Evolutionary conservation across 2,888 invertebrate genomes (phyloP).

Genomic region (Megaustenia siamemsis): DNA sequence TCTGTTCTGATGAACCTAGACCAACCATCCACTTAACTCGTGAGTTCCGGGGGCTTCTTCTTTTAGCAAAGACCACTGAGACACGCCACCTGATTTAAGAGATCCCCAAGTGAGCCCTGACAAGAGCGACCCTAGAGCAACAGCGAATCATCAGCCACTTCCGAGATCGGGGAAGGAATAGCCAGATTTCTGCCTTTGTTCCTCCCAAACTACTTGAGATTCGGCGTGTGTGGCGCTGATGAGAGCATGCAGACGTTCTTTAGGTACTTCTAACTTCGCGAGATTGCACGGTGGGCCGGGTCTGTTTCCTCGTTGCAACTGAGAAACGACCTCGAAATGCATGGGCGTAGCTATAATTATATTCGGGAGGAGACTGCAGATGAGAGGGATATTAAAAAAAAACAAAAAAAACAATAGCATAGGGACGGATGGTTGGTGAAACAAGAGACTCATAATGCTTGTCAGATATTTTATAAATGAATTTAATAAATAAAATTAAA

Average conservation of each 20-base stretch:
- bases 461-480: no score
- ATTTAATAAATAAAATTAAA: no score
- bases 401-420: no score
- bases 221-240: conserved; percentile 38
- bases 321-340: not conserved
- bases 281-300: conserved; percentile 18
- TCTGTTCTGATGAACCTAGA: not conserved
- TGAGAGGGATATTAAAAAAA: no score
- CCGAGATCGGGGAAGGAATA: not conserved
- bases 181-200: conserved; percentile 39
- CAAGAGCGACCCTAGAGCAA: conserved; percentile 19
- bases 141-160: conserved; percentile 39
- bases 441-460: no score
- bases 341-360: no score
- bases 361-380: no score
- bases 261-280: not conserved
- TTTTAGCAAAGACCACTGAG: not conserved
- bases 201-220: conserved; percentile 41
- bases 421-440: no score
- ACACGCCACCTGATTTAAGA: not conserved
- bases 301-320: not conserved
- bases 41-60: not conserved
- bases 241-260: not conserved
- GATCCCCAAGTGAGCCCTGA: conserved; percentile 18
- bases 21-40: conserved; percentile 1